phyloP scores from a whole-genome alignment of 1,140 invertebrate genomes.

The Drosophila lowei region DNA sequence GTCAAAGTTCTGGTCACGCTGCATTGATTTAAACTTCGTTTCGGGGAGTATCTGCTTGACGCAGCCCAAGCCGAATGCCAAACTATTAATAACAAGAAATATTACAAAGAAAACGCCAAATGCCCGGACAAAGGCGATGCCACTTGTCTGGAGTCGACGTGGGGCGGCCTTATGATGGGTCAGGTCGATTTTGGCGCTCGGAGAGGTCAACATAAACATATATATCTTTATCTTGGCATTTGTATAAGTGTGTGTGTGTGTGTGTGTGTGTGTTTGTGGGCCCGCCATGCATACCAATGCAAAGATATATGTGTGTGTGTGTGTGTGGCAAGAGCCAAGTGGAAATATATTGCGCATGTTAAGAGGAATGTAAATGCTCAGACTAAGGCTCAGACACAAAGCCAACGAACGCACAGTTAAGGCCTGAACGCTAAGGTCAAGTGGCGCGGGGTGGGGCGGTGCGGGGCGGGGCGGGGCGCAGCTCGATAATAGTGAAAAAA shows the following conservation, averaged over 20 bases:
- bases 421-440: slow-evolving; percentile 57
- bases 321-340: slow-evolving; percentile 42
- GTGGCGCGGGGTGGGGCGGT: slow-evolving; percentile 13
- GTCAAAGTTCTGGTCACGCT: slow-evolving; percentile 58
- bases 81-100: slow-evolving; percentile 15
- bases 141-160: slow-evolving; percentile 19
- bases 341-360: slow-evolving; percentile 75
- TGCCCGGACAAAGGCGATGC: slow-evolving; percentile 29
- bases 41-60: slow-evolving; percentile 24
- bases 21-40: slow-evolving; percentile 68
- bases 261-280: no score
- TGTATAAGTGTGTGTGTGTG: slow-evolving; percentile 68
- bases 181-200: slow-evolving; percentile 56
- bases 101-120: neutral
- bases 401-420: slow-evolving; percentile 50
- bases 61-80: slow-evolving; percentile 40
- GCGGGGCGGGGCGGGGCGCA: neutral
- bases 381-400: slow-evolving; percentile 49
- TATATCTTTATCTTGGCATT: slow-evolving; percentile 55
- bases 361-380: slow-evolving; percentile 71
- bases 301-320: slow-evolving; percentile 16
- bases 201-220: slow-evolving; percentile 34
- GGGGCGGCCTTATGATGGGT: slow-evolving; percentile 62
- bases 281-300: slow-evolving; percentile 11
- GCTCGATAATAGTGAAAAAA: slow-evolving; percentile 77